Base-by-base conservation (phyloP, 1,140 invertebrate genomes). In the Eueides isabella region DNA sequence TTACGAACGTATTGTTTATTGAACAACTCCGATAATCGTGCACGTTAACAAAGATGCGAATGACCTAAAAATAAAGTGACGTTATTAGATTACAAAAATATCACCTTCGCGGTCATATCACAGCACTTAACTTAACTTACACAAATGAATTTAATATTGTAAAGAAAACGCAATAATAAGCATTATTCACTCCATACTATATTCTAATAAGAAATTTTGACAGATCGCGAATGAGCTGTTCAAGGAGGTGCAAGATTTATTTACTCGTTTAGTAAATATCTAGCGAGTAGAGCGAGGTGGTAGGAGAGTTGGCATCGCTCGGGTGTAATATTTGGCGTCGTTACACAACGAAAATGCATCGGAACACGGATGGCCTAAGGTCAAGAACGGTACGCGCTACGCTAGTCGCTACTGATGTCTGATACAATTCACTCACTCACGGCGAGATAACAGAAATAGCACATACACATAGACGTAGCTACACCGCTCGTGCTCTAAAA, bases 281-380 rank as follows among this genome's bases (percentile, higher is more conserved):
- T 71, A 48, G 67, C 44, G 67, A 74, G 35, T 30, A 38, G 35
- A 12, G 16, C 35, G 35, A 38, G 64, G 77, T 26, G 31, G 70
- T 61, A 67, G 33, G 35, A 77, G 83, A 84, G 79, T 92, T 92
- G 91, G 91, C 91, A 92, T 80, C 79, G 76, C 67, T 82, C 74
- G 71, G 79, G 72, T 67, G 64, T 67, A 66, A 80, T 78, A 83
- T 88, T 89, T 90, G 85, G 89, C 89, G 83, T 87, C 83, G 87
- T 92, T 91, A 92, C 89, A 92, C 90, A 92, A 92, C 85, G 80
- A 83, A 91, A 86, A 78, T 82, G 81, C 80, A 88, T 84, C 78
- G 76, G 80, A 71, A 71, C 79, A 83, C 84, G 78, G 81, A 84
- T 85, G 83, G 82, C 86, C 78, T 91, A 89, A 91, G 89, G 88